Conservation (phyloP, 2,113 vertebrate genomes). For the Thalassoma bifasciatum region DNA sequence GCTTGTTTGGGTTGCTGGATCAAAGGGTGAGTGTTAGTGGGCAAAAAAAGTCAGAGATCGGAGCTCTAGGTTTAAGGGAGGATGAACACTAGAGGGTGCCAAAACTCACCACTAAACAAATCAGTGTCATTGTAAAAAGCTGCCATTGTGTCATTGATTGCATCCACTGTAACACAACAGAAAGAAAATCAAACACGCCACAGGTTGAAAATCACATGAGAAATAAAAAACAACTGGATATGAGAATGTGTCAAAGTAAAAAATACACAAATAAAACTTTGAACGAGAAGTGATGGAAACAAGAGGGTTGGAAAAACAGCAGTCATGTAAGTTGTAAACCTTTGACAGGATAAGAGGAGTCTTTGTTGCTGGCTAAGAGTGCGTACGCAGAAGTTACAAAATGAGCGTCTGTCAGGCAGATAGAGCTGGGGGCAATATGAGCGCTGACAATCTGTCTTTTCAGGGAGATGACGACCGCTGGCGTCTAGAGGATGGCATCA, state of each 20-base stretch:
- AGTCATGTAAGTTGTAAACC: constrained; percentile 21
- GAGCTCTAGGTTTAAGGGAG: constrained; percentile 65
- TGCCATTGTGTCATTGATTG: constrained; percentile 99
- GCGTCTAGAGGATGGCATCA: constrained; percentile 55
- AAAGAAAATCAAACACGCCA: constrained; percentile 86
- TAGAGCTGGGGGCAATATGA: constrained; percentile 8
- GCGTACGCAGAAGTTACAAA: constrained; percentile 39
- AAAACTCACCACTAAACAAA: constrained; percentile 99
- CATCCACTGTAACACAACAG: constrained; percentile 99
- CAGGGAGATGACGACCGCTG: constrained; percentile 52
- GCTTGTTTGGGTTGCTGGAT: constrained; percentile 36
- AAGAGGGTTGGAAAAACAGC: constrained; percentile 9
- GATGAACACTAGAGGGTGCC: constrained; percentile 86
- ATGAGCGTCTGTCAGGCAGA: constrained; percentile 50
- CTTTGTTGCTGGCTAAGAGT: constrained; percentile 62
- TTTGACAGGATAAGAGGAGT: constrained; percentile 32
- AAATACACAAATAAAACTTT: constrained; percentile 21
- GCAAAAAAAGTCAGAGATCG: constrained; percentile 78
- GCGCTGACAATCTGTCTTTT: constrained; percentile 74
- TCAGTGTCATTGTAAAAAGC: constrained; percentile 99
- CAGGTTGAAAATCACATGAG: constrained; percentile 68
- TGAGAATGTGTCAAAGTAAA: constrained; percentile 13
- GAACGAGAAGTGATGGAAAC: constrained; percentile 15
- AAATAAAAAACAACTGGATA: constrained; percentile 46
- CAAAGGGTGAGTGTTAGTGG: constrained; percentile 86